Evolutionary conservation across 1,140 invertebrate species (phyloP), one percentile per base, ranked within the genome.

Genomic region (Pseudomyrmex cubaensis): DNA sequence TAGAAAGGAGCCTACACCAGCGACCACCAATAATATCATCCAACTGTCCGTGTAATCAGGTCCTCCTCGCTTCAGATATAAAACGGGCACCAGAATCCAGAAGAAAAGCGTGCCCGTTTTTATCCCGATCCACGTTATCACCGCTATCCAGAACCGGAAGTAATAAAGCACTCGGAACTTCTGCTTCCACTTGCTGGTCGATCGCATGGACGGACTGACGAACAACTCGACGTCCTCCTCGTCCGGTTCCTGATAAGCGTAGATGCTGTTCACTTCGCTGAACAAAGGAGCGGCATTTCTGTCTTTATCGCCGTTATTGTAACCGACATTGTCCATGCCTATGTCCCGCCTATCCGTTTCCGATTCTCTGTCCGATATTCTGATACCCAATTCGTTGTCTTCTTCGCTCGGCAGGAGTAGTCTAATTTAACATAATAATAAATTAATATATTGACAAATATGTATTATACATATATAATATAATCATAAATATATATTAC

Each of bases 141-240:
- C 67, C 20, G 80, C 87, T n/a, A 85, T 70, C 92, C 90, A 92
- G 61, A 92, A 92, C 54, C 80, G 90, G 5, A 83, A 75, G 22
- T 63, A 85, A 35, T 70, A 82, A 4, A 91, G 48, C 8, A 90
- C 64, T 67, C 25, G 83, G 25, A 91, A 35, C 50, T 90, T 89
- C 8, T 92, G 82, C 15, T 82, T 85, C 90, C 91, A 93, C 1
- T 74, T 75, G 44, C 35, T 5, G 2, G 13, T 46, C 9, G 8
- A 70, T 59, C 15, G 57, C 44, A 74, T 2, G 52, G 69, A 61
- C 62, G 86, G 85, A 69, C 59, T 88, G 17, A 86, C 72, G 54
- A 90, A 92, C 7, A 93, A 57, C 20, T 89, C 87, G 2, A 90
- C 50, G 54, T 91, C 88, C 7, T 90, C 91, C 7, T 90, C 91